Conservation (phyloP, 30 jellyfish, hydroid and myxozoan species). For the Pseudorhiza aurosa region DNA sequence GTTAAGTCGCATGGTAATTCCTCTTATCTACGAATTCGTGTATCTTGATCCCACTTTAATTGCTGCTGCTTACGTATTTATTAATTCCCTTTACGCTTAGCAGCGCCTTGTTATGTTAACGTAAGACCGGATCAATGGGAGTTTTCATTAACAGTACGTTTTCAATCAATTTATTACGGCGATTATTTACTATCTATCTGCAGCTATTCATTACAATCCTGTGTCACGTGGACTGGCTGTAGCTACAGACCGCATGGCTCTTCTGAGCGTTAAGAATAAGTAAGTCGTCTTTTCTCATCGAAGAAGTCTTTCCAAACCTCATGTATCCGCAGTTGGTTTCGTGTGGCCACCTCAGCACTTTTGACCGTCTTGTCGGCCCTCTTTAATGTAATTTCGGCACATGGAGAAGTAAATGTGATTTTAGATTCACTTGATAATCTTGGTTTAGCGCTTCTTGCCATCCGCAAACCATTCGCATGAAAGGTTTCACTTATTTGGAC, state of each 20-base stretch:
- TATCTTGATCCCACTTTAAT: constrained; percentile 36
- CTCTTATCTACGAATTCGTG: constrained; percentile 17
- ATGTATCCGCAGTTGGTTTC: constrained; percentile 42
- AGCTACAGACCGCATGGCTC: constrained; percentile 92
- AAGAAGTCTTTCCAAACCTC: constrained; percentile 26
- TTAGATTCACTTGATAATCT: neutral
- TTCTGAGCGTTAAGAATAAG: constrained; percentile 91
- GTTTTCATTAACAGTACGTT: constrained; percentile 29
- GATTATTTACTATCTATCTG: constrained; percentile 31
- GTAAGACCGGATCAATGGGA: constrained; percentile 29
- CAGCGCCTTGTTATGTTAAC: constrained; percentile 65
- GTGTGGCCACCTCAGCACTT: constrained; percentile 41
- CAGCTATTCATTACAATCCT: constrained; percentile 97
- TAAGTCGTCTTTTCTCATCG: constrained; percentile 44
- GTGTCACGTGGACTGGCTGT: constrained; percentile 95
- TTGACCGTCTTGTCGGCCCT: constrained; percentile 43
- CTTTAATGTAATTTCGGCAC: constrained; percentile 30
- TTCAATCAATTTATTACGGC: constrained; percentile 6
- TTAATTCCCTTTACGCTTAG: constrained; percentile 54
- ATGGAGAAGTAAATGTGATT: constrained; percentile 18
- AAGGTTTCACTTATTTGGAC: constrained; percentile 29
- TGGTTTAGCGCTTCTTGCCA: constrained; percentile 18
- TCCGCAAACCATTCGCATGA: neutral
- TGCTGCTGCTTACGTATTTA: constrained; percentile 28
- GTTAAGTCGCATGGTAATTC: constrained; percentile 30